Evolutionary conservation across 1,140 invertebrate genomes (phyloP).

Genomic region (Paralvinella palmiformis): DNA sequence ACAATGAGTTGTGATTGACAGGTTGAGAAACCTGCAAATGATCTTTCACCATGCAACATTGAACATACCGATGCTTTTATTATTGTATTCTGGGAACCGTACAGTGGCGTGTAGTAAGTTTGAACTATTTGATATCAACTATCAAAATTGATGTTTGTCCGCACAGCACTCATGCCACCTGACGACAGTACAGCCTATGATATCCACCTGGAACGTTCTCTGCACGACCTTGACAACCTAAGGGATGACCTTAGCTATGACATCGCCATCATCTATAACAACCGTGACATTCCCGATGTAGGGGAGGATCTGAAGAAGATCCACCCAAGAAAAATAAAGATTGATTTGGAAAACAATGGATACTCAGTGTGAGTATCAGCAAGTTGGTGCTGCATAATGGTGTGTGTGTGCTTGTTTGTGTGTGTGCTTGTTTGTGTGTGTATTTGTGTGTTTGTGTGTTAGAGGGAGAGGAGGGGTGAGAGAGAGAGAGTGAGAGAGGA

Average conservation of each 20-base stretch:
- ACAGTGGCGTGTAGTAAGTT: not conserved
- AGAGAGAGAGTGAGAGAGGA: too few relatives aligned
- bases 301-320: slow-evolving; percentile 21
- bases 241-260: slow-evolving; percentile 33
- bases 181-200: slow-evolving; percentile 40
- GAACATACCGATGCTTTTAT: too few relatives aligned
- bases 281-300: slow-evolving; percentile 23
- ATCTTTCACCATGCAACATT: too few relatives aligned
- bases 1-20: too few relatives aligned
- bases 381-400: too few relatives aligned
- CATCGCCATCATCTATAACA: slow-evolving; percentile 35
- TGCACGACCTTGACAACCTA: slow-evolving; percentile 35
- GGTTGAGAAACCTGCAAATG: too few relatives aligned
- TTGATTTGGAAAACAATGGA: slow-evolving; percentile 28
- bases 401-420: too few relatives aligned
- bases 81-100: not conserved
- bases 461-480: too few relatives aligned
- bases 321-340: slow-evolving; percentile 26
- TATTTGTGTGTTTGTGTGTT: too few relatives aligned
- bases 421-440: too few relatives aligned
- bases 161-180: slow-evolving; percentile 37
- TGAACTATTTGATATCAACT: not conserved
- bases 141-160: not conserved
- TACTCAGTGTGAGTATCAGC: slow-evolving; percentile 33
- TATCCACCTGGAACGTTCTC: slow-evolving; percentile 36